phyloP scores from a whole-genome alignment of 2,888 invertebrate genomes.

The Drosophila pseudotalamancana region DNA sequence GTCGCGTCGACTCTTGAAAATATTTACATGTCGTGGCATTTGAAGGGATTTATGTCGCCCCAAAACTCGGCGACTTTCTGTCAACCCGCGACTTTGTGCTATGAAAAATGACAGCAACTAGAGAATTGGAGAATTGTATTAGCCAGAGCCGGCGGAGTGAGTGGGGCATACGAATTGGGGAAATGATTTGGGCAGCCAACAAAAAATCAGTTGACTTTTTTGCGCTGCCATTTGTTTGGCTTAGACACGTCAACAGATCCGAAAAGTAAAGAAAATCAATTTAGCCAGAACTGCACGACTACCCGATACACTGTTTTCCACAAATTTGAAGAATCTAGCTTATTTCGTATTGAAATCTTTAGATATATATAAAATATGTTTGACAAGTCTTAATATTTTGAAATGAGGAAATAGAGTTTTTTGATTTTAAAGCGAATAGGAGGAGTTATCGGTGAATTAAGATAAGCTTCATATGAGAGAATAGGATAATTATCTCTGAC shows the following conservation, averaged over 20 bases:
- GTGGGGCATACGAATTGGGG: too few species aligned
- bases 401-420: too few species aligned
- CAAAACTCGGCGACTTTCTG: slow-evolving; percentile 52
- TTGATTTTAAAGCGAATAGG: too few species aligned
- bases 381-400: too few species aligned
- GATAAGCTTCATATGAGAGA: too few species aligned
- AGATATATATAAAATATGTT: neutral
- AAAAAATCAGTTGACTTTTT: slow-evolving; percentile 19
- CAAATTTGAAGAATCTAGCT: too few species aligned
- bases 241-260: slow-evolving; percentile 41
- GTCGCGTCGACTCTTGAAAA: slow-evolving; percentile 62
- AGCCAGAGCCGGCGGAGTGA: slow-evolving; percentile 18
- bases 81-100: slow-evolving; percentile 59
- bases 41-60: slow-evolving; percentile 75
- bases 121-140: slow-evolving; percentile 47
- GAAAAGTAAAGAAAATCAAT: slow-evolving; percentile 8
- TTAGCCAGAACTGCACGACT: neutral
- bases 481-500: too few species aligned
- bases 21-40: slow-evolving; percentile 76
- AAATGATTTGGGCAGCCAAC: slow-evolving; percentile 1
- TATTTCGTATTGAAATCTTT: too few species aligned
- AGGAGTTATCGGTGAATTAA: too few species aligned
- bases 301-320: too few species aligned
- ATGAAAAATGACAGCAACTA: slow-evolving; percentile 66
- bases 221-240: slow-evolving; percentile 52